A percentile compares a stretch with the other conserved stretches of the same genome.
phyloP scores from a whole-genome alignment of 2,113 vertebrate species.

The Epinephelus cyanopodus region DNA sequence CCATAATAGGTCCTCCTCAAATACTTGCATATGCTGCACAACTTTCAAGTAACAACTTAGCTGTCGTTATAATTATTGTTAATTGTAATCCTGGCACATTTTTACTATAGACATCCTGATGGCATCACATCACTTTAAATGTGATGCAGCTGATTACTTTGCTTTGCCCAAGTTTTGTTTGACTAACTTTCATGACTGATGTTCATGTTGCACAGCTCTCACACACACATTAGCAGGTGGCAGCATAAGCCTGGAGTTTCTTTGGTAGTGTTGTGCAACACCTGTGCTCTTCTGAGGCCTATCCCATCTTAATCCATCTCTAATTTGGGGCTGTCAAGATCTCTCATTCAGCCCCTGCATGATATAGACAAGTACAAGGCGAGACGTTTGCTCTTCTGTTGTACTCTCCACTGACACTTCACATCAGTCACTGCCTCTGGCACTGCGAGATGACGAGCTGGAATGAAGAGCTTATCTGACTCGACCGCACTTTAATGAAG shows the following conservation, averaged over 20 bases:
- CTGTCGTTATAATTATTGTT: too few species aligned
- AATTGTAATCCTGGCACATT: too few species aligned
- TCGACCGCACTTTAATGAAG: constrained; percentile 56
- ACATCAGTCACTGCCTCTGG: constrained; percentile 56
- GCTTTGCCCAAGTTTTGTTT: not conserved
- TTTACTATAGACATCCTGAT: not conserved
- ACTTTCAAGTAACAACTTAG: too few species aligned
- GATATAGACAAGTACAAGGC: constrained; percentile 47
- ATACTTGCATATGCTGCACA: too few species aligned
- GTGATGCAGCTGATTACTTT: not conserved
- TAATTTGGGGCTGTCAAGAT: constrained; percentile 38
- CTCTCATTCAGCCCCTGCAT: not conserved
- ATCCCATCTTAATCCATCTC: not conserved
- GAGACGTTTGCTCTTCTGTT: constrained; percentile 38
- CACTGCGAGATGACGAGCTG: constrained; percentile 34
- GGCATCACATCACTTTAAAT: not conserved
- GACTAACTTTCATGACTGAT: not conserved
- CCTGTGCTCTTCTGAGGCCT: constrained; percentile 19
- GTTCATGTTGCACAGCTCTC: not conserved
- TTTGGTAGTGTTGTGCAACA: constrained; percentile 10
- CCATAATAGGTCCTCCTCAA: too few species aligned
- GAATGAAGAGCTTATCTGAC: constrained; percentile 43
- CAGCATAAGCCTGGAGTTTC: not conserved
- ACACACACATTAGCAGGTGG: not conserved
- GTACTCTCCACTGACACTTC: constrained; percentile 34